These are phyloP conservation scores for Montifringilla adamsi DNA, from an alignment of 2,113 vertebrate genomes.

Conservation along the genomic window DNA sequence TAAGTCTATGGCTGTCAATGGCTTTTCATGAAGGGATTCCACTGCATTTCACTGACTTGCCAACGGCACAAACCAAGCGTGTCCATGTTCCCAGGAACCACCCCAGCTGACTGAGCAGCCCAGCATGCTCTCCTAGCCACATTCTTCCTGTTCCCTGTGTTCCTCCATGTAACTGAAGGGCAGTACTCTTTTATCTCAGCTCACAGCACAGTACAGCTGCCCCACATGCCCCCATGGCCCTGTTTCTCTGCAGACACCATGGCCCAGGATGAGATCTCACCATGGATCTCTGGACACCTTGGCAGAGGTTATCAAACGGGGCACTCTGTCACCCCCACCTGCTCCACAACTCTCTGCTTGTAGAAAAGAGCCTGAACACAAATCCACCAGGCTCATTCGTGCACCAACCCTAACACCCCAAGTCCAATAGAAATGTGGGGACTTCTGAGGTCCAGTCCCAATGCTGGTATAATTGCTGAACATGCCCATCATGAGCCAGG, in stretches of 20 bases:
- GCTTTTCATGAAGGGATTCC: neutral
- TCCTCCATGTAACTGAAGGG: neutral
- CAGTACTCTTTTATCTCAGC: neutral
- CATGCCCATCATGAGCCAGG: neutral
- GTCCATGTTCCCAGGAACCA: neutral
- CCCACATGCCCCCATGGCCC: neutral
- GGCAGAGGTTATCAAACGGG: neutral
- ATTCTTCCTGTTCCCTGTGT: rapidly evolving
- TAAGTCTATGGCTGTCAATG: neutral
- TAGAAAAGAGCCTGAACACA: neutral
- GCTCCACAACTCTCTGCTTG: rapidly evolving
- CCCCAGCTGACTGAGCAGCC: neutral
- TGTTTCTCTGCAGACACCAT: neutral
- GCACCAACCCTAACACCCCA: neutral
- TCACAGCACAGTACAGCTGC: neutral
- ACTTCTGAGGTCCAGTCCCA: neutral
- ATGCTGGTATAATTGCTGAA: neutral
- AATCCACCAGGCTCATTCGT: neutral
- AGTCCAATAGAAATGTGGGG: neutral
- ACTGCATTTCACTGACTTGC: neutral
- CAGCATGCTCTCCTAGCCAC: neutral
- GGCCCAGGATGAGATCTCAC: neutral
- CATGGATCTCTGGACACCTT: neutral
- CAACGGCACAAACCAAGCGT: neutral
- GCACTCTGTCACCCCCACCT: neutral